These are phyloP conservation scores for Anabacerthia variegaticeps DNA, from an alignment of 2,797 vertebrate genomes.

Conservation along the genomic window DNA sequence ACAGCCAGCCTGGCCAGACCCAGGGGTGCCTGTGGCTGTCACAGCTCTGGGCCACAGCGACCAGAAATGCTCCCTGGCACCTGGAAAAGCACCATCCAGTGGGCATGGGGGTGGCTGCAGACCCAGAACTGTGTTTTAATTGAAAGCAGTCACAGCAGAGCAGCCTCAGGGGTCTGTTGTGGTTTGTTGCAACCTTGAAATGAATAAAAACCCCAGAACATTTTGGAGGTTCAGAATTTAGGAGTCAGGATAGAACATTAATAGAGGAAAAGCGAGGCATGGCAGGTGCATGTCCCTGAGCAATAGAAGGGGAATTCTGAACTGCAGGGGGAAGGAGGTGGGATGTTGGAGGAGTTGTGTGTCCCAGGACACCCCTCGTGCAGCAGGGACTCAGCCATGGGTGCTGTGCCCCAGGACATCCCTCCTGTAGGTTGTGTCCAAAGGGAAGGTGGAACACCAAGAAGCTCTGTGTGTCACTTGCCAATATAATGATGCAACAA, in stretches of 20 bases:
- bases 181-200: not conserved
- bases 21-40: rapidly evolving
- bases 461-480: rapidly evolving
- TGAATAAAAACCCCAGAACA: rapidly evolving
- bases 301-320: rapidly evolving
- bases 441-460: rapidly evolving
- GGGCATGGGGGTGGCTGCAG: rapidly evolving
- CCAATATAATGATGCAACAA: rapidly evolving
- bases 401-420: not conserved
- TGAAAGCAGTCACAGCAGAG: rapidly evolving
- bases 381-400: not conserved
- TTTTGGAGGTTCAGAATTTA: not conserved
- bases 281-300: rapidly evolving
- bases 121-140: rapidly evolving
- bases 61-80: not conserved
- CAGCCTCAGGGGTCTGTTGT: rapidly evolving
- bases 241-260: rapidly evolving
- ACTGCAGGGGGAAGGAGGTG: rapidly evolving
- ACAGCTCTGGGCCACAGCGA: not conserved
- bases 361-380: not conserved
- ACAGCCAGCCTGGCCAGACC: not conserved
- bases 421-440: rapidly evolving
- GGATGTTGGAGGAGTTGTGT: rapidly evolving
- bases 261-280: rapidly evolving
- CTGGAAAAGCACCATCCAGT: rapidly evolving